Evolutionary conservation across 2,113 vertebrate genomes (phyloP).

Genomic region (Salvelinus namaycush): DNA sequence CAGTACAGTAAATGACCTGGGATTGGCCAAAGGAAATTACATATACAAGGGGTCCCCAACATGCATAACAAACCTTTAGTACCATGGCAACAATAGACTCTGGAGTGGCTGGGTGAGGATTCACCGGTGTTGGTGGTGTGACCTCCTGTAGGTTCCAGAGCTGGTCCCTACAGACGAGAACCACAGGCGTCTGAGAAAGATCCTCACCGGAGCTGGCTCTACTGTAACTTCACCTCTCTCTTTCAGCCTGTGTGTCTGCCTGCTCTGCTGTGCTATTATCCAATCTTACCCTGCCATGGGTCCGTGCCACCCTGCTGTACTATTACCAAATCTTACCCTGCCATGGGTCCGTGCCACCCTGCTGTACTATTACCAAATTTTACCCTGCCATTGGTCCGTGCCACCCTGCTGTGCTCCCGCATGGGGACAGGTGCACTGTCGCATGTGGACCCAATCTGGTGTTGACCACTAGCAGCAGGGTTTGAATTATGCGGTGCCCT

Average conservation of each 20-base stretch:
- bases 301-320: conserved; percentile 14
- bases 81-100: too few relatives aligned
- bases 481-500: conserved; percentile 9
- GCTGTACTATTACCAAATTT: neutral
- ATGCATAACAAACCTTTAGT: too few relatives aligned
- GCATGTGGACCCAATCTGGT: neutral
- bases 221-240: conserved; percentile 73
- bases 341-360: neutral
- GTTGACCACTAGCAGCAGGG: neutral
- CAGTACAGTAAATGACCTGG: too few relatives aligned
- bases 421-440: neutral
- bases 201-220: conserved; percentile 73
- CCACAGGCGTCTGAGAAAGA: conserved; percentile 84
- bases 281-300: neutral
- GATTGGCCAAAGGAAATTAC: too few relatives aligned
- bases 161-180: conserved; percentile 82
- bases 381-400: too few relatives aligned
- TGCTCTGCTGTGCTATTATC: conserved; percentile 23
- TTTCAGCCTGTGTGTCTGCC: conserved; percentile 30
- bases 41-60: too few relatives aligned
- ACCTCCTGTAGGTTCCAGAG: conserved; percentile 75
- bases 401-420: conserved; percentile 3
- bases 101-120: too few relatives aligned
- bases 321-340: neutral
- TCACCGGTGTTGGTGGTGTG: conserved; percentile 41